A percentile compares a stretch with the other conserved stretches of the same genome.
Conservation (phyloP, 2,888 invertebrate species). For the Drosophila sordidula region DNA sequence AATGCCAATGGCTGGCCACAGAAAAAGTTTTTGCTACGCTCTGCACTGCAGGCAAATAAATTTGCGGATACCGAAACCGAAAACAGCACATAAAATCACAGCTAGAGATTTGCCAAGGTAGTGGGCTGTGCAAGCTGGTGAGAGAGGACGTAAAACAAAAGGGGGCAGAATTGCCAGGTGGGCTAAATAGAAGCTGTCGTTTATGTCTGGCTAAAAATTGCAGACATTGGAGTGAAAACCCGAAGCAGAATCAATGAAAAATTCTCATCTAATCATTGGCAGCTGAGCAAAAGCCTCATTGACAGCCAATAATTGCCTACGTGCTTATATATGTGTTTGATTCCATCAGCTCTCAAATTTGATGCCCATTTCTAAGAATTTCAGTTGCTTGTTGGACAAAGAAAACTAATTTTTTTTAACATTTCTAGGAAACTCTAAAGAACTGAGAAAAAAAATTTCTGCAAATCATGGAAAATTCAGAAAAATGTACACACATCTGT, state of each 20-base stretch:
- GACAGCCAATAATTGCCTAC: slow-evolving; percentile 25
- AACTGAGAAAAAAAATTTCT: too few relatives aligned
- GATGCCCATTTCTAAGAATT: background rate
- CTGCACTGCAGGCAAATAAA: slow-evolving; percentile 78
- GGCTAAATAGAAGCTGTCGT: slow-evolving; percentile 13
- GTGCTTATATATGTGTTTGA: slow-evolving; percentile 2
- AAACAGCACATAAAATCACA: slow-evolving; percentile 79
- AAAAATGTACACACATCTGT: too few relatives aligned
- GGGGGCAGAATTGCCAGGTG: background rate
- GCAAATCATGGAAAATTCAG: too few relatives aligned
- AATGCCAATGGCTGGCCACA: slow-evolving; percentile 35
- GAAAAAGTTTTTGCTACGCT: slow-evolving; percentile 64
- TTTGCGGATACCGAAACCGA: slow-evolving; percentile 77
- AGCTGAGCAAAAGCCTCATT: slow-evolving; percentile 8
- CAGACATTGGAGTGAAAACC: background rate
- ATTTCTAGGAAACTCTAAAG: background rate
- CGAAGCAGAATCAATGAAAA: background rate
- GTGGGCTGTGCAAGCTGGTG: slow-evolving; percentile 18
- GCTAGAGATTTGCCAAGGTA: slow-evolving; percentile 68
- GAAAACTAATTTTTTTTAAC: background rate
- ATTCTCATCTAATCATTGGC: slow-evolving; percentile 9
- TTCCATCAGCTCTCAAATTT: background rate
- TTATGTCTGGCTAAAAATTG: slow-evolving; percentile 16
- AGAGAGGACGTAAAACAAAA: slow-evolving; percentile 14
- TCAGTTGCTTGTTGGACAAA: background rate